These are phyloP conservation scores for Dendroctonus valens DNA, from an alignment of 1,140 invertebrate genomes.

Conservation along the genomic window DNA sequence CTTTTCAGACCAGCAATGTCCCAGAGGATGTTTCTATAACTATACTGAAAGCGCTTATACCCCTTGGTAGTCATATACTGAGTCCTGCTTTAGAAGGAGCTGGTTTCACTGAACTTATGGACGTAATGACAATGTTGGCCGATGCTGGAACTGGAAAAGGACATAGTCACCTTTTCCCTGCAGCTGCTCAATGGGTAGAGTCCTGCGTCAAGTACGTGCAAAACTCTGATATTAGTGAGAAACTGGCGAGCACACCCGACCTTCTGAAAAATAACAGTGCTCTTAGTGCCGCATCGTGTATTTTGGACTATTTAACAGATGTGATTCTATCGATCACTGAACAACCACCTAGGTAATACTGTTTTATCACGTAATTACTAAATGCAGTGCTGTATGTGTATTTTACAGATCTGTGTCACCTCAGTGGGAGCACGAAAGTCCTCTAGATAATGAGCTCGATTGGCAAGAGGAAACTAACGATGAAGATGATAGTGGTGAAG, in stretches of 20 bases:
- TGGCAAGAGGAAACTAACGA: slow-evolving; percentile 84
- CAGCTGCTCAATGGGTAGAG: slow-evolving; percentile 75
- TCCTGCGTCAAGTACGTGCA: slow-evolving; percentile 62
- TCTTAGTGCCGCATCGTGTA: slow-evolving; percentile 75
- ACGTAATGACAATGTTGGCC: slow-evolving; percentile 79
- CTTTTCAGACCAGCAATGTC: slow-evolving; percentile 55
- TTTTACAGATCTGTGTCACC: slow-evolving; percentile 61
- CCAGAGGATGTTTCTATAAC: slow-evolving; percentile 69
- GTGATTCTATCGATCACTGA: slow-evolving; percentile 50
- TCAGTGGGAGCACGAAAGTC: slow-evolving; percentile 76
- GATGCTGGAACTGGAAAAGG: slow-evolving; percentile 75
- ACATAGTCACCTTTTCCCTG: slow-evolving; percentile 76
- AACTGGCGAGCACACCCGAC: slow-evolving; percentile 50
- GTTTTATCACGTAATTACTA: not conserved
- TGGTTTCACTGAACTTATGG: slow-evolving; percentile 79
- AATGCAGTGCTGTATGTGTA: not conserved
- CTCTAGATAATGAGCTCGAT: slow-evolving; percentile 74
- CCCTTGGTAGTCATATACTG: slow-evolving; percentile 69
- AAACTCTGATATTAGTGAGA: slow-evolving; percentile 58
- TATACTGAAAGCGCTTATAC: slow-evolving; percentile 74
- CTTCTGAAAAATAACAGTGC: slow-evolving; percentile 51
- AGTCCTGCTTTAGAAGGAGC: slow-evolving; percentile 64
- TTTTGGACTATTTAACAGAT: slow-evolving; percentile 59
- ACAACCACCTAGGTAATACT: slow-evolving; percentile 29
- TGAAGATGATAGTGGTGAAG: slow-evolving; percentile 91